phyloP scores from a whole-genome alignment of 2,113 vertebrate genomes.

The Eira barbara region DNA sequence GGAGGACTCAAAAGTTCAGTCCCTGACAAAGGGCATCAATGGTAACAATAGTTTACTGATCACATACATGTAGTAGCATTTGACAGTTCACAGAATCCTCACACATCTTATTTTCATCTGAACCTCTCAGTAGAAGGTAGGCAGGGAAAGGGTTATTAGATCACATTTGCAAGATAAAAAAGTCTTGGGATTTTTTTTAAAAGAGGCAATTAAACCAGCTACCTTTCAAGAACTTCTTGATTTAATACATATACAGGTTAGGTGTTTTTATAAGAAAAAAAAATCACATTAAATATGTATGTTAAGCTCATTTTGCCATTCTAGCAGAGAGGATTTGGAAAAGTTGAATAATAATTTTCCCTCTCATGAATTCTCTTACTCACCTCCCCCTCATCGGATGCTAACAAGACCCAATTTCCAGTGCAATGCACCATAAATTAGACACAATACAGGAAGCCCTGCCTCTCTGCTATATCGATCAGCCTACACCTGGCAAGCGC shows the following conservation, averaged over 20 bases:
- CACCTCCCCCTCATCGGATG: not conserved
- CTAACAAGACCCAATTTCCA: not conserved
- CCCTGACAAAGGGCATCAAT: not conserved
- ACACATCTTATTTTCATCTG: not conserved
- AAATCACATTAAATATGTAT: not conserved
- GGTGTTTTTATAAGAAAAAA: not conserved
- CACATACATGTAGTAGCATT: fast-evolving
- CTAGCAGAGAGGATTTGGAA: not conserved
- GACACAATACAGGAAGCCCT: not conserved
- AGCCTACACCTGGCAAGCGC: fast-evolving
- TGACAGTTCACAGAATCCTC: not conserved
- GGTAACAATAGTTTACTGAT: fast-evolving
- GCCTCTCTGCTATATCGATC: too few relatives aligned
- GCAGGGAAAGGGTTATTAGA: not conserved
- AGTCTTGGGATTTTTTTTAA: not conserved
- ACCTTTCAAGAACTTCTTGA: not conserved
- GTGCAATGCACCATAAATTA: not conserved
- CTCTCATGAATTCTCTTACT: not conserved
- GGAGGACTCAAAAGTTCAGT: not conserved
- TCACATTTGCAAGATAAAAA: not conserved
- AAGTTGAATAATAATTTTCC: not conserved
- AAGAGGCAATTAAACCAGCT: not conserved
- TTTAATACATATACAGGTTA: not conserved
- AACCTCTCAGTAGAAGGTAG: not conserved
- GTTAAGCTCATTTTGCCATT: not conserved